These are phyloP conservation scores for Oryctes rhinoceros DNA, from an alignment of 1,140 invertebrate genomes.

Conservation along the genomic window DNA sequence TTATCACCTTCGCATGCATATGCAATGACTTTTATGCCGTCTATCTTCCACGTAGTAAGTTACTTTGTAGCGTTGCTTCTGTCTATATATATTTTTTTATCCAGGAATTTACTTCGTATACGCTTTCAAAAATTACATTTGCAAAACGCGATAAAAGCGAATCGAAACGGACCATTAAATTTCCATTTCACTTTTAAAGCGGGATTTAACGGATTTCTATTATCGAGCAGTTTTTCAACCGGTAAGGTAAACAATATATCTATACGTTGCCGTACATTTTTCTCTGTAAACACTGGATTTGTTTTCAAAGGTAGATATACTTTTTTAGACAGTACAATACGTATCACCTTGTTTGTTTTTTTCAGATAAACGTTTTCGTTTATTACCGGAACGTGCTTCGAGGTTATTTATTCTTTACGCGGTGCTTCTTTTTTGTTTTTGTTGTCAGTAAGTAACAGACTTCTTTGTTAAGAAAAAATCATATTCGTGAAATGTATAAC, in stretches of 20 bases:
- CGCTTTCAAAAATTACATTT: too few species aligned
- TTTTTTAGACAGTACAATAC: neutral
- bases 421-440: neutral
- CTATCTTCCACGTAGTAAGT: neutral
- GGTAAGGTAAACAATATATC: neutral
- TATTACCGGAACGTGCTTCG: neutral
- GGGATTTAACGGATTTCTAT: too few species aligned
- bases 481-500: neutral
- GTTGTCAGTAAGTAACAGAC: neutral
- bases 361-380: neutral
- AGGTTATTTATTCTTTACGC: neutral
- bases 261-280: neutral
- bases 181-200: too few species aligned
- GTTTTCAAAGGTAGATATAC: neutral
- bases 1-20: slow-evolving; percentile 16
- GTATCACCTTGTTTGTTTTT: neutral
- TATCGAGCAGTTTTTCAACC: too few species aligned
- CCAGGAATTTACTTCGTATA: neutral
- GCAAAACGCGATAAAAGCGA: too few species aligned
- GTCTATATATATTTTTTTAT: neutral
- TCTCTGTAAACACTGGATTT: neutral
- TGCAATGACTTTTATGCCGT: neutral
- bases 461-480: neutral
- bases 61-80: neutral
- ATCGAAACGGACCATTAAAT: too few species aligned